Base-by-base conservation (phyloP, 2,113 vertebrate genomes). In the Hippocampus comes region DNA sequence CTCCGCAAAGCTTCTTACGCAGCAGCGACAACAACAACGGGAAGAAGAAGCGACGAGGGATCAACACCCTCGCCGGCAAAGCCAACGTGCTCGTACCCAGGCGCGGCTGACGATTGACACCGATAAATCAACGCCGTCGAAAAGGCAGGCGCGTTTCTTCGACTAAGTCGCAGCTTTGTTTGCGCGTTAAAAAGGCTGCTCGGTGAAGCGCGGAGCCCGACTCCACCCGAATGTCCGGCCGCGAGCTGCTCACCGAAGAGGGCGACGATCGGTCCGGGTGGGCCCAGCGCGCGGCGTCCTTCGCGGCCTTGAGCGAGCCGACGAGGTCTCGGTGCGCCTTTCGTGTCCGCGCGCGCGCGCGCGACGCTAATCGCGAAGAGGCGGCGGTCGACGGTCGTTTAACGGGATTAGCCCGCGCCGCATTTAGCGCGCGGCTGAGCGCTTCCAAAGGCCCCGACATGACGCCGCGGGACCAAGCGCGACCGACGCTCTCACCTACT, bases 321-420 rank as follows among this genome's bases (percentile, higher is more conserved):
- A 77, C 68, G 84, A 87, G 78, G 63, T 68, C 14, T 49, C 48
- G 63, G 63, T 67, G 70, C 73, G 70, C 57, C 77, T 69, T 76
- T 48, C 72, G 71, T 71, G 78, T 75, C 79, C 87, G 65, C 81
- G 67, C 14, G 75, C 81, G 67, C 14, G 75, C 71, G 75, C 78
- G 85, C 82, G 76, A 78, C 76, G 81, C 56, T 5, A 68, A 78
- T 78, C 55, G 21, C 60, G 49, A 63, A 68, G 63, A 63, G 63
- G 79, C 38, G 75, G n/a, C 63, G 70, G 63, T 76, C 84, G 78
- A 79, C 0, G 71, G 48, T 43, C 51, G 76, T 75, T 82, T 88
- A 55, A 86, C 84, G 81, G 89, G 90, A 92, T 93, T 92, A 92
- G 78, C 86, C 56, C 49, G 38, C 68, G 84, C 78, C 41, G 72